phyloP scores from a whole-genome alignment of 1,140 invertebrate species.

The Aphelenchoides besseyi region DNA sequence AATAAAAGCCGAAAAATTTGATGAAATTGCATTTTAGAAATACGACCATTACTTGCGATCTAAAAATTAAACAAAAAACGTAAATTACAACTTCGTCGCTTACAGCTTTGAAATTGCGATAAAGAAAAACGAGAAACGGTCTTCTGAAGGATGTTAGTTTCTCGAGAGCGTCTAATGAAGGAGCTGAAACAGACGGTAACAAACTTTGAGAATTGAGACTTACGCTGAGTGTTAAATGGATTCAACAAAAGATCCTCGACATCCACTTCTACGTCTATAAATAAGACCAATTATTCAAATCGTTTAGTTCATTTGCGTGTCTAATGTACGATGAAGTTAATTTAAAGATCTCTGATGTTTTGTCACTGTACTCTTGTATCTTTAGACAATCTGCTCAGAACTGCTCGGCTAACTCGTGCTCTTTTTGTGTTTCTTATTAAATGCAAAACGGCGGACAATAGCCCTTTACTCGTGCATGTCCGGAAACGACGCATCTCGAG shows the following conservation, averaged over 20 bases:
- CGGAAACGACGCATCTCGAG: too few relatives aligned
- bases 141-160: constrained; percentile 45
- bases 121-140: constrained; percentile 51
- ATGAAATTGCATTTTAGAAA: constrained; percentile 39
- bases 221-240: constrained; percentile 52
- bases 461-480: too few relatives aligned
- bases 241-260: constrained; percentile 48
- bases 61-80: constrained; percentile 24
- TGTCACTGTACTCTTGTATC: too few relatives aligned
- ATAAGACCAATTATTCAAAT: not conserved
- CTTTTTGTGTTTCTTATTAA: too few relatives aligned
- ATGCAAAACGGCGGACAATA: too few relatives aligned
- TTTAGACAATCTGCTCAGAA: too few relatives aligned
- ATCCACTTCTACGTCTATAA: constrained; percentile 51
- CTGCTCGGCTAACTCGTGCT: too few relatives aligned
- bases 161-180: constrained; percentile 46
- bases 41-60: constrained; percentile 43
- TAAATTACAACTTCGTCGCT: too few relatives aligned
- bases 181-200: constrained; percentile 30
- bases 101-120: constrained; percentile 55
- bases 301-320: not conserved
- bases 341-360: too few relatives aligned
- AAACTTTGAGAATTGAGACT: too few relatives aligned
- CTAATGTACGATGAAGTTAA: constrained; percentile 13
- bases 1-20: constrained; percentile 47